Base-by-base conservation (phyloP, 2,888 invertebrate species). In the Nomada hirtipes region DNA sequence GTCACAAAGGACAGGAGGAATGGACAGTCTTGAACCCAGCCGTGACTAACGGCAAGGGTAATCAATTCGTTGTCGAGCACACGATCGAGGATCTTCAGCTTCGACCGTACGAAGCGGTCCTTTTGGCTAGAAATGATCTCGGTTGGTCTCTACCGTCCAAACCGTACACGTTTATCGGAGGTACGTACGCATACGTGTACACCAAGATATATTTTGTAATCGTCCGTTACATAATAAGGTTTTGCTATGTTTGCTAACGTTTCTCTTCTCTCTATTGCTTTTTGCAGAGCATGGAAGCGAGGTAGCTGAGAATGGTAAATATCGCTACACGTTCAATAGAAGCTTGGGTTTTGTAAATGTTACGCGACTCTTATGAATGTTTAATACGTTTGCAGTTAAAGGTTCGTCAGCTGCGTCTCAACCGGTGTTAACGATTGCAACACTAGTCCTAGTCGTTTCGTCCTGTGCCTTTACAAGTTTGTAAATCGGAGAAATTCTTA, bases 61-160 rank as follows among this genome's bases (percentile, higher is more conserved):
- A 85, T 79, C 77, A 86, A 71, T 93, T 89, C 78, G 83, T n/a
- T 2, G 90, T 89, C 20, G 86, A 92, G 63, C 87, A 91, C 60
- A 77, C 87, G 11, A 82, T 93, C 18, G 79, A 84, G 67, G 86
- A 80, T 67, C 90, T 92, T 76, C 78, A 87, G 61, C 88, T 90
- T 63, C 91, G 90, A 75, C 74, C 88, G 50, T 93, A 92, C 73
- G 92, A 93, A 71, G 89, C 91, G n/a, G 87, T 86, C 67, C 84
- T 93, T 3, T 67, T 50, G 65, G 91, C 93, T 26, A 88, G 86
- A 83, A 93, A 93, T 70, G 76, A 85, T 47, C 92, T 89, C 57
- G 93, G 93, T 74, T 93, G 92, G 92, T 93, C 93, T 20, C 83
- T 76, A 10, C 82, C 83, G 23, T 91, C 92, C 3, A 77, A 71